Base-by-base conservation (phyloP, 2,888 invertebrate genomes). In the Gymnosoma rotundatum region DNA sequence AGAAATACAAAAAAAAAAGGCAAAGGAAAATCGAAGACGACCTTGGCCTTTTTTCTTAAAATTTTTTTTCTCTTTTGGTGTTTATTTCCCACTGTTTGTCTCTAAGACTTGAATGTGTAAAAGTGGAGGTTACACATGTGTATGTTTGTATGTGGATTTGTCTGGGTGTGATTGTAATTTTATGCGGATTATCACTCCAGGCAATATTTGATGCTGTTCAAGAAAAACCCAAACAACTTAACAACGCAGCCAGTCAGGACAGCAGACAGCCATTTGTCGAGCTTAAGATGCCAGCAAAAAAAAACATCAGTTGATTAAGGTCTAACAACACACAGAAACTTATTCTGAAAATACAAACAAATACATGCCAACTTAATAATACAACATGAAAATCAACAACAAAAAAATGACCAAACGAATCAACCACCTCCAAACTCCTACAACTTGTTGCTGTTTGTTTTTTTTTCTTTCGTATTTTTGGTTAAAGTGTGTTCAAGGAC, bases 161-260 rank as follows among this genome's bases (percentile, higher is more conserved):
- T 88, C 88, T 89, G 87, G 87, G 87, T 86, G 88, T 88, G 88
- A 87, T 88, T 89, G 89, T 90, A 89, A 90, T 90, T 88, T 90
- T 89, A 89, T 90, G 90, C 90, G 90, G 90, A 90, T 90, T 90
- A 90, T 89, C 89, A 89, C 89, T 87, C 87, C 88, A 88, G 87
- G 85, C 87, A 69, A 87, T 86, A 87, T 74, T 67, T 73, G 85
- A 75, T 14, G 75, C 50, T 73, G 75, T 54, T 69, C 70, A 72
- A 79, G 79, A 84, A 78, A 83, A 82, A 56, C 69, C 69, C 74
- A 78, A 82, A 78, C 74, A 82, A 78, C 73, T 69, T 79, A 75
- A 73, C 72, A 72, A 87, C 83, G 52, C 60, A 78, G 45, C 50
- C 58, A 61, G 66, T 20, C 36, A 66, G 75, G 45, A 20, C 32